Conservation (phyloP, 2,113 vertebrate genomes). For the Notarius quadriscutis region DNA sequence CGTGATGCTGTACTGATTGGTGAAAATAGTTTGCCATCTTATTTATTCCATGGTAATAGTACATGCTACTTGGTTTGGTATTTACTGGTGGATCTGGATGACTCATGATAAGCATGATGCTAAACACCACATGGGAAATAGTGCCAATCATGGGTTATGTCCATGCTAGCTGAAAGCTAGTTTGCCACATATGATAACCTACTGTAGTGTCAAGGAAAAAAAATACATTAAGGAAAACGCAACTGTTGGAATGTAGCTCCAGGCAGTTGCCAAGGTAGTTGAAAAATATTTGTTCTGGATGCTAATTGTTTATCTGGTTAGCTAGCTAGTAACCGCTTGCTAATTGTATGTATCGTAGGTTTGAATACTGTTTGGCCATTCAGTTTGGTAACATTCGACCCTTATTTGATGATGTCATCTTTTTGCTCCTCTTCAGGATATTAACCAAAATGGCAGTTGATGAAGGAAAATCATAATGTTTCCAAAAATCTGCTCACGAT, state of each 20-base stretch:
- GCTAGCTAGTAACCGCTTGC: not conserved
- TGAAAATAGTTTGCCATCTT: not conserved
- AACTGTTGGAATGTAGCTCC: not conserved
- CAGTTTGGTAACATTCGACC: not conserved
- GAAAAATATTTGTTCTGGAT: not conserved
- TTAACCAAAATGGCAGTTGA: not conserved
- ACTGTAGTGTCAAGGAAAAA: not conserved
- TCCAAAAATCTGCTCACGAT: not conserved
- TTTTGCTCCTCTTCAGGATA: not conserved
- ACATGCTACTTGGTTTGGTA: not conserved
- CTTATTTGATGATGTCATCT: not conserved
- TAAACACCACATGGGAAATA: not conserved
- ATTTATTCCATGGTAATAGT: not conserved
- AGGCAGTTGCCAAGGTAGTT: not conserved
- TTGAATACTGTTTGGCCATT: not conserved
- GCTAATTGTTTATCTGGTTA: not conserved
- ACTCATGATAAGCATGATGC: not conserved
- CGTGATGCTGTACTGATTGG: not conserved
- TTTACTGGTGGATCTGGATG: not conserved
- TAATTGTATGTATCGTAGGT: not conserved
- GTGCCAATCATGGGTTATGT: not conserved
- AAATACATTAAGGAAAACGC: not conserved
- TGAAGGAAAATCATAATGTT: not conserved
- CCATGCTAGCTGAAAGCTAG: not conserved
- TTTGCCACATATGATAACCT: not conserved